Evolutionary conservation across 2,797 vertebrate genomes (phyloP).

Genomic region (Meda fulgida): DNA sequence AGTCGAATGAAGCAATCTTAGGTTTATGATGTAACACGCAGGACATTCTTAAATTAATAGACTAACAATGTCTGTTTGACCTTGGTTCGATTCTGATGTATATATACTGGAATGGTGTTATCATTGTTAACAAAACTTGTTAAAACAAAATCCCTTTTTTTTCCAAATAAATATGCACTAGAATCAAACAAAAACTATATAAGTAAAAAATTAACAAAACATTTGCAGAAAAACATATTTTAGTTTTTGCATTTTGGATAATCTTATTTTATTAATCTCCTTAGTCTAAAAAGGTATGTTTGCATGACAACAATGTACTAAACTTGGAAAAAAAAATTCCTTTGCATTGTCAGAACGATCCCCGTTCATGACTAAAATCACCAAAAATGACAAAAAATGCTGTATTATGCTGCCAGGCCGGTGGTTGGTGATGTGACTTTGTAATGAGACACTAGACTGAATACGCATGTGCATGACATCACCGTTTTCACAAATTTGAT

Average conservation of each 20-base stretch:
- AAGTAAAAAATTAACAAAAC: not conserved
- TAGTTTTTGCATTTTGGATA: not conserved
- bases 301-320: no score
- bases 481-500: no score
- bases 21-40: conserved; percentile 6
- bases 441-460: no score
- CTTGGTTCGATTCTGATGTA: not conserved
- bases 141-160: no score
- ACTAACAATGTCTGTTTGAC: not conserved
- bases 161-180: not conserved
- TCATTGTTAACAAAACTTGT: not conserved
- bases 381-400: no score
- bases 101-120: not conserved
- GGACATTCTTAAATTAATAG: not conserved
- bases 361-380: no score
- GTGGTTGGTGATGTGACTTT: no score
- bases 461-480: no score
- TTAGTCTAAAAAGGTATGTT: not conserved
- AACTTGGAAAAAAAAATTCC: no score
- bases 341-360: no score
- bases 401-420: no score
- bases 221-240: not conserved
- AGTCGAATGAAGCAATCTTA: not conserved
- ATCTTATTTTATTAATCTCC: not conserved
- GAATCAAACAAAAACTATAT: not conserved